phyloP scores from a whole-genome alignment of 2,113 vertebrate species.

The Myrmecophaga tridactyla region DNA sequence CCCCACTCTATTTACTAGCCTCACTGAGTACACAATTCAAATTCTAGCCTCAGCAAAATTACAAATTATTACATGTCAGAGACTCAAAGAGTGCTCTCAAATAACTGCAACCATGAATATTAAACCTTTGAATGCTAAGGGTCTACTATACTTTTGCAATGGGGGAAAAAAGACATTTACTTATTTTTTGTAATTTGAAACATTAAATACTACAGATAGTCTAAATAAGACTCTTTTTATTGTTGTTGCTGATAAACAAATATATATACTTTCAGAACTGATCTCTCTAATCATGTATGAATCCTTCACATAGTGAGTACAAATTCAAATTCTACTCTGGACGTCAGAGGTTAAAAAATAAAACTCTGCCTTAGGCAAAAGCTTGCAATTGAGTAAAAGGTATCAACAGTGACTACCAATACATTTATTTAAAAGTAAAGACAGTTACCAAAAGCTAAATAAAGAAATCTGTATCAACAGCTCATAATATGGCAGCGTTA shows the following conservation, averaged over 20 bases:
- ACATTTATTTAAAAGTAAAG: background rate
- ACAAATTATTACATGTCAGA: background rate
- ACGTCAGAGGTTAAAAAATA: background rate
- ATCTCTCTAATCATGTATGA: background rate
- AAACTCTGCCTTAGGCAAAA: constrained; percentile 11
- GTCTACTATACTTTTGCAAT: background rate
- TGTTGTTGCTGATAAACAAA: background rate
- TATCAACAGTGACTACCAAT: background rate
- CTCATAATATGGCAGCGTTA: background rate
- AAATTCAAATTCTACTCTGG: background rate
- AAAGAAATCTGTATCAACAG: background rate
- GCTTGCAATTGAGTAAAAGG: background rate
- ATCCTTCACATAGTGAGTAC: background rate
- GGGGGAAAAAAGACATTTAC: background rate
- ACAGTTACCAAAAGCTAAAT: background rate
- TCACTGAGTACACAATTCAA: background rate
- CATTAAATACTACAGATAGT: background rate
- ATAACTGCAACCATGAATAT: background rate
- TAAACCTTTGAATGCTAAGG: background rate
- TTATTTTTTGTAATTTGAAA: background rate
- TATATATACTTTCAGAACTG: background rate
- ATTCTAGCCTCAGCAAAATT: background rate
- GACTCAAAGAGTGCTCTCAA: background rate
- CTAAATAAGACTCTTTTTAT: background rate
- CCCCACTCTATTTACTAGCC: too few relatives aligned